phyloP scores from a whole-genome alignment of 2,797 vertebrate genomes.

The Carduelis carduelis region DNA sequence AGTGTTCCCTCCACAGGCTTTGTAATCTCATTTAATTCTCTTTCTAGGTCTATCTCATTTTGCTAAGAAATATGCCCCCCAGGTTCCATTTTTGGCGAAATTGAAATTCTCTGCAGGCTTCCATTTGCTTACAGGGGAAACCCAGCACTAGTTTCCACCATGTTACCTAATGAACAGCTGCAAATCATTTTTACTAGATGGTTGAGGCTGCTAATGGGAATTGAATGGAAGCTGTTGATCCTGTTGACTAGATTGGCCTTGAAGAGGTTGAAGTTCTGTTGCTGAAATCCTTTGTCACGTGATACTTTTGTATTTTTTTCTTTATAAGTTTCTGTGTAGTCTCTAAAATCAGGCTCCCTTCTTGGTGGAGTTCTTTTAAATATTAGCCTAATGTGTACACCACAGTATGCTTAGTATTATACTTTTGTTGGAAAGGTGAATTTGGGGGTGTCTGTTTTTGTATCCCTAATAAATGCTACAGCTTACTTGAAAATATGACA shows the following conservation, averaged over 20 bases:
- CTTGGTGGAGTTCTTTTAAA: neutral
- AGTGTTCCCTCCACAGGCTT: neutral
- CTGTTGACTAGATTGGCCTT: neutral
- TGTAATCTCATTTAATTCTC: constrained; percentile 14
- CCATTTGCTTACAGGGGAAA: constrained; percentile 6
- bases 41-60: constrained; percentile 29
- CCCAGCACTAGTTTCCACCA: neutral
- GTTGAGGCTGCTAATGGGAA: neutral
- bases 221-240: neutral
- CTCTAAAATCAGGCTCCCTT: neutral
- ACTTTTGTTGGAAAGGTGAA: neutral
- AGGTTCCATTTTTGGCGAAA: neutral
- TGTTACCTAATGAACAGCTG: neutral
- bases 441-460: neutral
- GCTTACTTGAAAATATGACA: neutral
- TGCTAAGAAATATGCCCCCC: neutral
- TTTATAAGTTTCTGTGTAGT: neutral
- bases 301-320: neutral
- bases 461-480: neutral
- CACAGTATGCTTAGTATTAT: neutral
- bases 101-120: constrained; percentile 6
- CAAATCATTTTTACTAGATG: neutral
- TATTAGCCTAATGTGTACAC: neutral
- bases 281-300: neutral
- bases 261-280: neutral